Evolutionary conservation across 2,113 vertebrate species (phyloP), one percentile per base, ranked within the genome.

Genomic region (Montifringilla adamsi): DNA sequence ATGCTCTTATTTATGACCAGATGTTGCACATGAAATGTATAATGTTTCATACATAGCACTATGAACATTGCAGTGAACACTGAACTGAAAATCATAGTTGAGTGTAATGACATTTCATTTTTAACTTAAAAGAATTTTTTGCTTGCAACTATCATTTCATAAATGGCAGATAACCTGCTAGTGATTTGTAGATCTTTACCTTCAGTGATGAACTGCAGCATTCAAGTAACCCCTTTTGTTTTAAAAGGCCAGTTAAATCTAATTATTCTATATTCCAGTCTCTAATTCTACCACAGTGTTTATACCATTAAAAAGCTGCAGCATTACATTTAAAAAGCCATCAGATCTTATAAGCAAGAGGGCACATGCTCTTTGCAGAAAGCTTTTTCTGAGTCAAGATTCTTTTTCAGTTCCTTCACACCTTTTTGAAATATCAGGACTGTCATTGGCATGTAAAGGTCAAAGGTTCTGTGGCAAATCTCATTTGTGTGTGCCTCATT

Each of bases 401-500:
- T 79, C 27, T 56, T 89, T 66, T 92, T 72, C 72, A 77, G 69
- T 37, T 53, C 13, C 28, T 93, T 79, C 91, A 66, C 86, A 83
- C 59, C 67, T 96, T 80, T 85, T 95, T 83, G 90, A 95, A 95
- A 60, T 50, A 59, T 14, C 56, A 75, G 33, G n/a, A 93, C 60
- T 50, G 72, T 83, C 76, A 88, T 39, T 91, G 70, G 23, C 2
- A 2, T 91, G 37, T 79, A 94, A 93, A 80, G 67, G 67, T 92
- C 41, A 26, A 67, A 96, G 79, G 55, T 74, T 95, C 89, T 74
- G 12, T 74, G 72, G 52, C 74, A 81, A 77, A 31, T 92, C 77
- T 92, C 84, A 7, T 95, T 94, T 92, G 35, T 93, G 81, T 70
- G 63, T 90, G 75, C 83, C 75, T 96, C 88, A 90, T 96, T 96